These are phyloP conservation scores for Melanostoma scalare DNA, from an alignment of 2,888 invertebrate species.

Conservation along the genomic window DNA sequence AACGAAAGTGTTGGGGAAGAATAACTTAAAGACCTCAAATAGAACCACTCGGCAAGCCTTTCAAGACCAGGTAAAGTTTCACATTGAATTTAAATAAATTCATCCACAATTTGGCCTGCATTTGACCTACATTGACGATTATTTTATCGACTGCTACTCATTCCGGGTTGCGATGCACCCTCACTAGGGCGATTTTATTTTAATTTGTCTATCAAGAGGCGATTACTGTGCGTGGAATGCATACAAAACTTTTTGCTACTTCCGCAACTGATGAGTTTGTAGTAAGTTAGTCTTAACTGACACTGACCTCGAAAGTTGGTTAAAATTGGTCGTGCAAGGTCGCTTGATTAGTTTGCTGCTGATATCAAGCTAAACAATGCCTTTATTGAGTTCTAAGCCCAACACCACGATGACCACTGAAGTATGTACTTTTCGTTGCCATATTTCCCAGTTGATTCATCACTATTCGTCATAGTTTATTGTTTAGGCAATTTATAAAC, in stretches of 20 bases:
- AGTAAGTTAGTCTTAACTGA: background rate
- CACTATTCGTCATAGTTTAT: too few species aligned
- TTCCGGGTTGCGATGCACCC: slow-evolving; percentile 22
- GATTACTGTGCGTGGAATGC: slow-evolving; percentile 5
- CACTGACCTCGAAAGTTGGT: slow-evolving; percentile 50
- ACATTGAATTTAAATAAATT: slow-evolving; percentile 15
- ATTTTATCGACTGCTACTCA: slow-evolving; percentile 7
- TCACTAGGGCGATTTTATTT: slow-evolving; percentile 4
- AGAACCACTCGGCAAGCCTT: too few species aligned
- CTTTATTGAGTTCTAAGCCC: background rate
- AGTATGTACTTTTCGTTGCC: too few species aligned
- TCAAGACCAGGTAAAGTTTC: background rate
- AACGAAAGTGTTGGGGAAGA: background rate
- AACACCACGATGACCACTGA: too few species aligned
- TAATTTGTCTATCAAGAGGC: background rate
- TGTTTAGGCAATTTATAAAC: too few species aligned
- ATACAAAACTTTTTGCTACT: slow-evolving; percentile 21
- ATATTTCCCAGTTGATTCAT: too few species aligned
- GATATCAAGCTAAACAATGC: background rate
- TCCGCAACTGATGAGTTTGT: background rate
- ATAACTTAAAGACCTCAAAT: too few species aligned
- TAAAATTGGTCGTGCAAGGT: slow-evolving; percentile 36
- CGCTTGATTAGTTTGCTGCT: slow-evolving; percentile 3
- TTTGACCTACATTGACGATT: slow-evolving; percentile 26
- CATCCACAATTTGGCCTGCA: background rate